Evolutionary conservation across 2,113 vertebrate species (phyloP), one percentile per base, ranked within the genome.

Genomic region (Brachyistius frenatus): DNA sequence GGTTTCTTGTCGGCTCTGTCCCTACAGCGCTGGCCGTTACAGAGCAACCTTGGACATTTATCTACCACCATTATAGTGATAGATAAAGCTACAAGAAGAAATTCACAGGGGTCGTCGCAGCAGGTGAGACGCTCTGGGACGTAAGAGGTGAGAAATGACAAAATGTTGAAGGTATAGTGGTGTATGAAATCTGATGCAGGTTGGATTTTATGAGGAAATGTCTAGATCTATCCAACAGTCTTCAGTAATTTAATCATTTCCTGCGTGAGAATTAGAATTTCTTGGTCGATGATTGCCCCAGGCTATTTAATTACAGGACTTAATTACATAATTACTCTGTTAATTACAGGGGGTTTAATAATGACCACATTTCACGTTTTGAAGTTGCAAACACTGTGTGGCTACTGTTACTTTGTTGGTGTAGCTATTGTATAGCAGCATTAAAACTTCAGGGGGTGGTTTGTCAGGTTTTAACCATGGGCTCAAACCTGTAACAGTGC

Each of bases 31-130:
- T 65, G 57, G 37, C 47, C 30, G 63, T 53, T 36, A 58, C 58
- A 32, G 41, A 72, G 36, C 36, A 62, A 78, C 55, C 70, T 78
- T 78, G 69, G 41, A 57, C 55, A 47, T 53, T 52, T 65, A 32
- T 67, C 44, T 77, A 23, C 23, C 54, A 70, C 41, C 14, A 49
- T 74, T 61, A 74, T 44, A 46, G 60, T 78, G 50, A 75, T 11
- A 35, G 50, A 80, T 76, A 66, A 64, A 30, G 57, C 47, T 44
- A 30, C 14, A 65, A 53, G 73, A 47, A 49, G 49, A 39, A 52
- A 32, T 36, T 52, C 16, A 58, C 10, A 41, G 52, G 1, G 23
- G 23, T 23, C 23, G 3, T 65, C 50, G 7, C 44, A 63, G 54
- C 35, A 16, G 50, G 31, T 9, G 2, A 5, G 37, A 65, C 68